phyloP scores from a whole-genome alignment of 2,888 invertebrate species.

The Pterostichus niger region DNA sequence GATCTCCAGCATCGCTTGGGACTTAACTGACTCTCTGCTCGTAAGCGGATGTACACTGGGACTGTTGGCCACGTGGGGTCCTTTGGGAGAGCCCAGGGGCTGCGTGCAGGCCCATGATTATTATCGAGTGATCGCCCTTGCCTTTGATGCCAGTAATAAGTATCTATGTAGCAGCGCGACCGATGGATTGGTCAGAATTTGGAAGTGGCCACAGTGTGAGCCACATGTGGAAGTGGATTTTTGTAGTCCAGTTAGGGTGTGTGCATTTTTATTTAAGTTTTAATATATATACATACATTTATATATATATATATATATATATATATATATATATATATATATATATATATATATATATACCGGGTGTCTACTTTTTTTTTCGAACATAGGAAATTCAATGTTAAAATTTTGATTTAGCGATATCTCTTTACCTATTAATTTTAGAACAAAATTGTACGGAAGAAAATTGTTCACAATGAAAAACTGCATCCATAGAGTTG shows the following conservation, averaged over 20 bases:
- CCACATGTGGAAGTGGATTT: constrained; percentile 37
- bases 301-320: too few species aligned
- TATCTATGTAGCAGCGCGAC: constrained; percentile 38
- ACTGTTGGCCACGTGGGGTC: neutral
- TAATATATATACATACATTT: too few species aligned
- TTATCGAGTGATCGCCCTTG: neutral
- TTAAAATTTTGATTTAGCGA: too few species aligned
- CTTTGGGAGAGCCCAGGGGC: neutral
- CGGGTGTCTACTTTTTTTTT: too few species aligned
- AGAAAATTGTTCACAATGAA: too few species aligned
- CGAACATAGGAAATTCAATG: too few species aligned
- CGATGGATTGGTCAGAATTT: constrained; percentile 30
- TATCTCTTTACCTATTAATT: too few species aligned
- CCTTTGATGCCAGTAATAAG: constrained; percentile 26
- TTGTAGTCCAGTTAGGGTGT: constrained; percentile 25
- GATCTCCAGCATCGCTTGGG: constrained; percentile 18
- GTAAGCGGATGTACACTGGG: constrained; percentile 32
- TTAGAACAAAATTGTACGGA: too few species aligned
- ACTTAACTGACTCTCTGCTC: neutral
- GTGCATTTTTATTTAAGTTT: too few species aligned
- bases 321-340: too few species aligned
- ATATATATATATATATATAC: neutral
- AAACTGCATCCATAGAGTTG: too few species aligned
- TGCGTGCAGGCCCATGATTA: constrained; percentile 17
- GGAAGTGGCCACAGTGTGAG: constrained; percentile 50